phyloP scores from a whole-genome alignment of 2,113 vertebrate species.

The Cephalopholis sonnerati region DNA sequence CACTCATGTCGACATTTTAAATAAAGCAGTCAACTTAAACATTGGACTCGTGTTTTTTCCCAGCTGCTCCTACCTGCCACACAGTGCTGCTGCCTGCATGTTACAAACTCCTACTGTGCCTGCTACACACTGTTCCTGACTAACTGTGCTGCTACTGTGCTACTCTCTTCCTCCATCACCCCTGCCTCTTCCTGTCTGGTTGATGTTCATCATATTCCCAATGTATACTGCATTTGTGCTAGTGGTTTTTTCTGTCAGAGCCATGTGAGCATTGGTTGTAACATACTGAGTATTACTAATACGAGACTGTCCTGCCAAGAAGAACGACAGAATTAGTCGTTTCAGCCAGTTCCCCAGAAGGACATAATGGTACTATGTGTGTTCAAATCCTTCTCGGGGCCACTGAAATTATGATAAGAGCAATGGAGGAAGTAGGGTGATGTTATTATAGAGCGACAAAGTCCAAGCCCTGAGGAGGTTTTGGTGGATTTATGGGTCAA shows the following conservation, averaged over 20 bases:
- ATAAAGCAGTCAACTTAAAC: slow-evolving; percentile 6
- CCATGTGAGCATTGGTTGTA: neutral
- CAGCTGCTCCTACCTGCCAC: neutral
- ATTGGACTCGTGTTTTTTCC: neutral
- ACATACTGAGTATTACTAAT: neutral
- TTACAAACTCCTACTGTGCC: neutral
- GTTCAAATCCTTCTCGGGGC: neutral
- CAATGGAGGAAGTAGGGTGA: neutral
- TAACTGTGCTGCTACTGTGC: neutral
- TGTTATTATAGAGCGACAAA: neutral
- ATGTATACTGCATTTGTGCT: neutral
- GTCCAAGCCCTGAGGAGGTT: neutral
- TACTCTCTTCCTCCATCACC: neutral
- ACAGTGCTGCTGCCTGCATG: neutral
- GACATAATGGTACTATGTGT: neutral
- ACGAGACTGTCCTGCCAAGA: neutral
- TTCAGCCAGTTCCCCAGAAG: neutral
- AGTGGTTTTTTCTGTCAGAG: neutral
- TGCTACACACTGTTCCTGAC: neutral
- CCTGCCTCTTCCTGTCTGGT: neutral
- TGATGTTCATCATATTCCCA: neutral
- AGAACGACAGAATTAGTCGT: neutral
- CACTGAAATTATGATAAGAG: neutral
- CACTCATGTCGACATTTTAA: slow-evolving; percentile 17
- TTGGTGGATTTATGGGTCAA: neutral